These are phyloP conservation scores for Prolemur simus DNA, from an alignment of 2,113 vertebrate genomes.

Conservation along the genomic window DNA sequence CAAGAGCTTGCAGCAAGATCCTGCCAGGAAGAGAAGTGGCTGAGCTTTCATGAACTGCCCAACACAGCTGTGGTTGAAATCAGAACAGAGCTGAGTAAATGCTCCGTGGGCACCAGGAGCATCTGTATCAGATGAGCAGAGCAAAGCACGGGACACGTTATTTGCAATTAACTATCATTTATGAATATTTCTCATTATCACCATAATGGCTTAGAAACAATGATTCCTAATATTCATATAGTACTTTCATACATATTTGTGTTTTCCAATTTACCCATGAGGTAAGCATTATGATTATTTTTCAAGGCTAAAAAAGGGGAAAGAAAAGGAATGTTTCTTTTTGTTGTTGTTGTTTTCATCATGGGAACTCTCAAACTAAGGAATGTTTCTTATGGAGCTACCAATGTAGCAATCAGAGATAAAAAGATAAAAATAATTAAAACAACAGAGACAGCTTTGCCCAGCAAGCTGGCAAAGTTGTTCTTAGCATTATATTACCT, in stretches of 20 bases:
- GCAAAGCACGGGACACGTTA: not conserved
- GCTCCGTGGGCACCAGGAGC: accelerated
- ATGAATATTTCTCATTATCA: not conserved
- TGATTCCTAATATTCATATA: not conserved
- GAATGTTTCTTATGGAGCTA: not conserved
- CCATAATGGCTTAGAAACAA: not conserved
- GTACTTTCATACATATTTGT: not conserved
- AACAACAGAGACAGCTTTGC: not conserved
- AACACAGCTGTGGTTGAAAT: not conserved
- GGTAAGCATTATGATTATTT: not conserved
- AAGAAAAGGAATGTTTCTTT: not conserved
- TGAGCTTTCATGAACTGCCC: not conserved
- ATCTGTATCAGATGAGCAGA: not conserved
- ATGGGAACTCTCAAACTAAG: too few relatives aligned
- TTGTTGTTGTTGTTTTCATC: too few relatives aligned
- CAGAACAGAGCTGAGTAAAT: not conserved
- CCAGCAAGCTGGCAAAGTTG: not conserved
- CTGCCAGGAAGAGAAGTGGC: not conserved
- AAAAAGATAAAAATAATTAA: slow-evolving; percentile 5
- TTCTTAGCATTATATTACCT: not conserved
- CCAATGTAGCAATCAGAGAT: not conserved
- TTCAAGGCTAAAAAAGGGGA: not conserved
- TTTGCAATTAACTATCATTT: not conserved
- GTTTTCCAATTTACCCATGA: not conserved
- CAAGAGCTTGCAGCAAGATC: not conserved